Evolutionary conservation across 2,888 invertebrate genomes (phyloP).

Genomic region (Aelia acuminata): DNA sequence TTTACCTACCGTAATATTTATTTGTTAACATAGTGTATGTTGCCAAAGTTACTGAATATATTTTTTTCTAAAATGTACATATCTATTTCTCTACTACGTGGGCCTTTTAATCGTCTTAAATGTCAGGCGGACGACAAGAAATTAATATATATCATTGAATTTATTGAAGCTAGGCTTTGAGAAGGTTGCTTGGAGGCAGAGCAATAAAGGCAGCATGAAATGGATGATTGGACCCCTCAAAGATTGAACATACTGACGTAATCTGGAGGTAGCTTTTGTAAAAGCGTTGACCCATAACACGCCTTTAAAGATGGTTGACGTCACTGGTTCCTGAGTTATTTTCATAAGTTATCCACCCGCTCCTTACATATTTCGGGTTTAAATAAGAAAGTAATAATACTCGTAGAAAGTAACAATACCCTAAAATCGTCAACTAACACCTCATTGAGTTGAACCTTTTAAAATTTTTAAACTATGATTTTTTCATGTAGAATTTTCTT

Average conservation of each 20-base stretch:
- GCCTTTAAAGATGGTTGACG: conserved; percentile 7
- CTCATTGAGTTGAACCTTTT: no score
- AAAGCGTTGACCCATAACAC: background rate
- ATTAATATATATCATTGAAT: background rate
- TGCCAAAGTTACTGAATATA: no score
- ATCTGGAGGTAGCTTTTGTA: background rate
- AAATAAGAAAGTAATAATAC: background rate
- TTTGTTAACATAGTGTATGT: no score
- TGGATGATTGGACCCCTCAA: conserved; percentile 13
- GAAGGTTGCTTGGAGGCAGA: background rate
- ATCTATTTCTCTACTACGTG: no score
- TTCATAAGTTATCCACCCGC: background rate
- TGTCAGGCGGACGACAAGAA: background rate
- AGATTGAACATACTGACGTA: conserved; percentile 31
- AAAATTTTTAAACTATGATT: no score
- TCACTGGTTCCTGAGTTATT: background rate
- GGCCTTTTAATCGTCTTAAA: no score
- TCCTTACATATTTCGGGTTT: background rate
- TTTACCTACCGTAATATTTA: no score
- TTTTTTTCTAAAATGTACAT: no score
- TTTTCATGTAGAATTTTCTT: no score
- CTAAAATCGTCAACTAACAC: no score
- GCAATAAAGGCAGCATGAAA: background rate
- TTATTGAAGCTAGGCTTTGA: no score
- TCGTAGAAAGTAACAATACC: background rate